phyloP scores from a whole-genome alignment of 2,113 vertebrate genomes.

The Phalacrocorax brasilianus region DNA sequence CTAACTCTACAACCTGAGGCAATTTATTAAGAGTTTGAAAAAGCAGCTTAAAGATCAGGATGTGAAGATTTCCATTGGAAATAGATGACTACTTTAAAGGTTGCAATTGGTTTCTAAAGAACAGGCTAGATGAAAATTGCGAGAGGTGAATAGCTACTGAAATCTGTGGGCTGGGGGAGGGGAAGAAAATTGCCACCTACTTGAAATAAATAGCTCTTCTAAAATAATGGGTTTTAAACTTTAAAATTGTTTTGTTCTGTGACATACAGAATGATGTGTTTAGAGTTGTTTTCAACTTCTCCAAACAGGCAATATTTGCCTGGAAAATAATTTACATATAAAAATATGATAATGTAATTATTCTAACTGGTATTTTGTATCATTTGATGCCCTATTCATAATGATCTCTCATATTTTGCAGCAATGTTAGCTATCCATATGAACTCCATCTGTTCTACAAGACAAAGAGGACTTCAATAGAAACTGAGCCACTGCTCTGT shows the following conservation, averaged over 20 bases:
- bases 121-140: constrained; percentile 74
- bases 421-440: constrained; percentile 43
- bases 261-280: constrained; percentile 54
- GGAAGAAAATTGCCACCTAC: constrained; percentile 73
- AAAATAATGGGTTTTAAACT: constrained; percentile 74
- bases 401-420: constrained; percentile 54
- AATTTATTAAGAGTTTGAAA: constrained; percentile 78
- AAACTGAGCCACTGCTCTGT: not conserved
- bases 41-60: constrained; percentile 67
- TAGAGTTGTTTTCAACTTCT: constrained; percentile 68
- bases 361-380: constrained; percentile 68
- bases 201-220: constrained; percentile 78
- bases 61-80: constrained; percentile 76
- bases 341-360: constrained; percentile 76
- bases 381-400: constrained; percentile 61
- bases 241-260: constrained; percentile 70
- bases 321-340: constrained; percentile 72
- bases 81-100: constrained; percentile 74
- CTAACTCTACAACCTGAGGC: constrained; percentile 64
- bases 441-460: constrained; percentile 39
- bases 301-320: constrained; percentile 57
- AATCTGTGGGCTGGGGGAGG: constrained; percentile 56
- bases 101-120: constrained; percentile 77
- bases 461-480: constrained; percentile 36
- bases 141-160: constrained; percentile 75